phyloP scores from a whole-genome alignment of 2,888 invertebrate genomes.

The Ectemnius lituratus region DNA sequence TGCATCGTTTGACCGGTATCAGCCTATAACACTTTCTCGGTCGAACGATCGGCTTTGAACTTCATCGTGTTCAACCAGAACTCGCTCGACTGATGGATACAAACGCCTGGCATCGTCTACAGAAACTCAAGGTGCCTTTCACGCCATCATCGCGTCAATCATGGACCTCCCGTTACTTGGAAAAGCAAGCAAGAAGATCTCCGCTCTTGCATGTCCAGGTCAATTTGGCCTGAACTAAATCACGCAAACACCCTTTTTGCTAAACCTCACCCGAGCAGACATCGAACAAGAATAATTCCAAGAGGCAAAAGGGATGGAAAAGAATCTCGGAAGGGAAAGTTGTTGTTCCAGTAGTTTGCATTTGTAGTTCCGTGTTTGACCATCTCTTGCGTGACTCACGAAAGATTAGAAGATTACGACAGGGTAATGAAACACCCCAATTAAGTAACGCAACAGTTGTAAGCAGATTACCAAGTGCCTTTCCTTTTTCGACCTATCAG shows the following conservation, averaged over 20 bases:
- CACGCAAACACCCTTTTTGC: slow-evolving; percentile 7
- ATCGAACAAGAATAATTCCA: neutral
- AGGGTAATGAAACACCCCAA: too few species aligned
- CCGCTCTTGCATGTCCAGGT: neutral
- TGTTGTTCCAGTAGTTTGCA: too few species aligned
- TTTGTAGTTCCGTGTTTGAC: too few species aligned
- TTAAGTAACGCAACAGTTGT: too few species aligned
- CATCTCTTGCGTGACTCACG: too few species aligned
- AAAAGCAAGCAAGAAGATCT: slow-evolving; percentile 42
- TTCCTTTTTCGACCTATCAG: too few species aligned
- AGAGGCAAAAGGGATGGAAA: too few species aligned
- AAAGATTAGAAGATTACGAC: too few species aligned
- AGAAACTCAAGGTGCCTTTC: slow-evolving; percentile 39
- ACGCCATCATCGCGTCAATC: slow-evolving; percentile 50
- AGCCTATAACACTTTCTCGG: slow-evolving; percentile 16
- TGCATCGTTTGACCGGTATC: neutral
- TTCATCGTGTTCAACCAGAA: slow-evolving; percentile 24
- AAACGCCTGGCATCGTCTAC: too few species aligned
- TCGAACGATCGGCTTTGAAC: slow-evolving; percentile 33
- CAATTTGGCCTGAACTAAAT: slow-evolving; percentile 17
- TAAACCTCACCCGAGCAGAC: neutral
- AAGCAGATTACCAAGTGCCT: too few species aligned
- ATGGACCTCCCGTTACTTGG: slow-evolving; percentile 48
- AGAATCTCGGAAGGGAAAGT: too few species aligned
- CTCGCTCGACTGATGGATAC: too few species aligned